A percentile compares a stretch with the other conserved stretches of the same genome.
These are phyloP conservation scores for Drosophila oshimai DNA, from an alignment of 1,140 invertebrate genomes.

Conservation along the genomic window DNA sequence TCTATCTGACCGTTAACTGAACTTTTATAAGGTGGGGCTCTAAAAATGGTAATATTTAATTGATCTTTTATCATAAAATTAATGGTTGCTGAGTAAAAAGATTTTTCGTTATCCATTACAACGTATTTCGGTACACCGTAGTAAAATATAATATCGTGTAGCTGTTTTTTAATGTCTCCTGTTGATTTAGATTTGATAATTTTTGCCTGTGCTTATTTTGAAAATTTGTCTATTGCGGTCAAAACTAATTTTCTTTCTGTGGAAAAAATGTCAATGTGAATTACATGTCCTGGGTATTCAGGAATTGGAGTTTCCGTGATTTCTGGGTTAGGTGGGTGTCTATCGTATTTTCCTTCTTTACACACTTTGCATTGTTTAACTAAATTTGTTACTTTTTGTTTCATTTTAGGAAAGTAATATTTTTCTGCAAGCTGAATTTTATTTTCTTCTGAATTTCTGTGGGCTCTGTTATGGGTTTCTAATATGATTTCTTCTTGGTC, in stretches of 20 bases:
- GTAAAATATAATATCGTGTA: conserved; percentile 20
- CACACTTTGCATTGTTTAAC: conserved; percentile 4
- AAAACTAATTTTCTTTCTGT: neutral
- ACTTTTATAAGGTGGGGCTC: conserved; percentile 19
- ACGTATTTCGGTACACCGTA: conserved; percentile 32
- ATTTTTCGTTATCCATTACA: conserved; percentile 45
- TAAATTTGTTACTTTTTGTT: neutral
- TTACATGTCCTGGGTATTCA: neutral
- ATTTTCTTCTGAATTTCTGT: conserved; percentile 7
- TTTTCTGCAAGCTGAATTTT: neutral
- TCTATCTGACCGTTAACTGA: conserved; percentile 35
- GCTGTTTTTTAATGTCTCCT: conserved; percentile 10
- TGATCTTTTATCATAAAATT: conserved; percentile 26
- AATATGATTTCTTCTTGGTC: conserved; percentile 4
- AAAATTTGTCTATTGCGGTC: neutral
- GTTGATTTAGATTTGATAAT: conserved; percentile 22
- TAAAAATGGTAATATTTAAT: conserved; percentile 8
- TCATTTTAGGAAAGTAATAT: conserved; percentile 4
- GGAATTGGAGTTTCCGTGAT: neutral
- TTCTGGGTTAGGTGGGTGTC: neutral
- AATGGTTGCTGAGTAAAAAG: conserved; percentile 28
- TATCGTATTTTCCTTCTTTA: conserved; percentile 7
- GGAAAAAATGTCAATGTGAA: neutral
- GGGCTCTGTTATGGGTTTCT: conserved; percentile 13
- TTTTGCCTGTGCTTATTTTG: too few species aligned